Conservation (phyloP, 2,888 invertebrate genomes). For the Eurois occulta region DNA sequence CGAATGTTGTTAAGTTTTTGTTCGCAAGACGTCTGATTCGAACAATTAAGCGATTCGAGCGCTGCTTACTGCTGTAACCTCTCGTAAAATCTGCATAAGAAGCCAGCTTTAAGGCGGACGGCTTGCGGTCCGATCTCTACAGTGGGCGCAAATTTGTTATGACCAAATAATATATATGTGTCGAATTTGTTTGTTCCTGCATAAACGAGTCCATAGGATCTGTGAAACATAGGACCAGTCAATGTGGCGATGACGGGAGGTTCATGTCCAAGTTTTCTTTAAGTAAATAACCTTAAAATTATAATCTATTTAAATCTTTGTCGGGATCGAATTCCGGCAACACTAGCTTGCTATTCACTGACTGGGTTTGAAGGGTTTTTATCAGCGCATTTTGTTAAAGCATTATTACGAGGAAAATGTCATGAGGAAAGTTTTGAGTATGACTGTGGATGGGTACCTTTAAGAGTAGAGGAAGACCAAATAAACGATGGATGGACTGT, state of each 20-base stretch:
- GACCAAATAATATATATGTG: not conserved
- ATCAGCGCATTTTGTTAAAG: no score
- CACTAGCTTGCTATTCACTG: no score
- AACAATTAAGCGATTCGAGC: constrained; percentile 83
- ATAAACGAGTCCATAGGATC: not conserved
- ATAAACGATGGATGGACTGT: no score
- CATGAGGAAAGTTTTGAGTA: no score
- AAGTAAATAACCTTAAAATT: not conserved
- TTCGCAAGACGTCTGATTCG: constrained; percentile 76
- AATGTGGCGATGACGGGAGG: not conserved
- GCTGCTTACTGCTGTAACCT: constrained; percentile 79
- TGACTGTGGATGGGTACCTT: no score
- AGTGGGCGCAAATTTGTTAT: constrained; percentile 61
- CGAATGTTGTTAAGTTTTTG: constrained; percentile 74
- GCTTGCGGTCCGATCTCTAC: constrained; percentile 73
- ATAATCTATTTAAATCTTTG: not conserved
- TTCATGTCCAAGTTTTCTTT: not conserved
- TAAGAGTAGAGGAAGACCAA: no score
- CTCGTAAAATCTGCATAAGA: constrained; percentile 87
- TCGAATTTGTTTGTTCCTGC: not conserved
- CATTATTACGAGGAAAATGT: no score
- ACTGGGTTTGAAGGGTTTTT: no score
- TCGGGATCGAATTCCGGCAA: not conserved
- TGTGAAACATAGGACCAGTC: not conserved
- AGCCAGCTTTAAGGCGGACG: constrained; percentile 77